Evolutionary conservation across 2,113 vertebrate species (phyloP), one percentile per base, ranked within the genome.

Genomic region (Rhinolophus sinicus): DNA sequence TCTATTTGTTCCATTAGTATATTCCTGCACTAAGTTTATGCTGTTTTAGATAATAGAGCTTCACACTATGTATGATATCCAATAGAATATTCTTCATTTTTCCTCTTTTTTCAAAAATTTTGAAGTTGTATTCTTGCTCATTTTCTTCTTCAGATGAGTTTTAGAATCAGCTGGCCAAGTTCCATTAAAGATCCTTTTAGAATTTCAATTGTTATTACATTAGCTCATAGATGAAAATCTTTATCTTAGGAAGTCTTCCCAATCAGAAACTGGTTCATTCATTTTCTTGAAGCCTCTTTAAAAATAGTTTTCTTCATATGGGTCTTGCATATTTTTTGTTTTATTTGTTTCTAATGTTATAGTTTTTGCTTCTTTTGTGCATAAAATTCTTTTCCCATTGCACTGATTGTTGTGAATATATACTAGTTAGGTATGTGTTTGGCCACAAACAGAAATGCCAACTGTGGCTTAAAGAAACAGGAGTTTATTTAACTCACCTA

Each of bases 211-310:
- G n/a, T 28, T 58, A 44, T 24, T 67, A 52, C 22, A 75, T 67
- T 81, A 77, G 26, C 81, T 75, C 64, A 47, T 60, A 54, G 67
- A 81, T 60, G 50, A 73, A 90, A 69, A 90, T 81, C 18, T 67
- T 81, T 95, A 78, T 86, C 40, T 24, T 85, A 73, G 18, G 18
- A 93, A 90, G 26, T 90, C 72, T 95, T 89, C 54, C 28, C 62
- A 89, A 9, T 78, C 62, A 50, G 19, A 72, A 78, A 56, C 35
- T 44, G 10, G 65, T 80, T n/a, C 28, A 54, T 73, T 35, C 11
- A 90, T 85, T 60, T 93, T 96, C 70, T 75, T 90, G 58, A 93
- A 89, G 40, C 6, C 62, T 77, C 76, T 58, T 28, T 90, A 73
- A 24, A 83, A 78, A 52, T 40, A 73, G 18, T 67, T 67, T 60